Base-by-base conservation (phyloP, 35 echinoderm and acorn worm species). In the Chiridota heheva region DNA sequence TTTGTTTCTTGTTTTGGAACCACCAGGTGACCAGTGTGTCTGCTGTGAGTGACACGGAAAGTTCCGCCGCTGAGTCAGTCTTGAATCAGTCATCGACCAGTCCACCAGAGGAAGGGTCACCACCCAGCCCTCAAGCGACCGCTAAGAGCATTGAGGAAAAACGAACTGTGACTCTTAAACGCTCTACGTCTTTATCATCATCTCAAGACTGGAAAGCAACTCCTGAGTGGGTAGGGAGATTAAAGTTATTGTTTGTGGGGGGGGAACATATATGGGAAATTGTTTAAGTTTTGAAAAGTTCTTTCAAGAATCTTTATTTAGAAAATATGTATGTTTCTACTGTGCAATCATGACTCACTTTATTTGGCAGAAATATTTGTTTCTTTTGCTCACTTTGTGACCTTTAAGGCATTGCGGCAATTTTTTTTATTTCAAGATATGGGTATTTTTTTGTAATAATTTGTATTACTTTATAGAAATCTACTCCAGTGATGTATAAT, bases 1-100 rank as follows among this genome's bases (percentile, higher is more conserved):
- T n/a, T n/a, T n/a, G n/a, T n/a, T n/a, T n/a, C n/a, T n/a, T n/a
- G n/a, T n/a, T n/a, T n/a, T n/a, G n/a, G n/a, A n/a, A n/a, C n/a
- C n/a, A n/a, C n/a, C n/a, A n/a, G n/a, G n/a, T n/a, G n/a, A n/a
- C n/a, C n/a, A n/a, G n/a, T n/a, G n/a, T 75, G 1, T 42, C 72
- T 5, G 65, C 57, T 42, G 60, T 70, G 10, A 98, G 95, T 51
- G 95, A 91, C 36, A 98, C 95, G 12, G 95, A 98, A 66, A 98
- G 95, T 25, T 86, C 86, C 25, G 76, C 72, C 0, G 80, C 88
- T 12, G 95, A 98, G 36, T 83, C 82, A 7, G n/a, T n/a, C n/a
- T n/a, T 70, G 81, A 75, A 96, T 60, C 43, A 48, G 40, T 30
- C 69, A 18, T 24, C 87, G 33, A 18, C 75, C 15, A 39, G 71